These are phyloP conservation scores for Psittacula echo DNA, from an alignment of 2,797 vertebrate genomes.

Conservation along the genomic window DNA sequence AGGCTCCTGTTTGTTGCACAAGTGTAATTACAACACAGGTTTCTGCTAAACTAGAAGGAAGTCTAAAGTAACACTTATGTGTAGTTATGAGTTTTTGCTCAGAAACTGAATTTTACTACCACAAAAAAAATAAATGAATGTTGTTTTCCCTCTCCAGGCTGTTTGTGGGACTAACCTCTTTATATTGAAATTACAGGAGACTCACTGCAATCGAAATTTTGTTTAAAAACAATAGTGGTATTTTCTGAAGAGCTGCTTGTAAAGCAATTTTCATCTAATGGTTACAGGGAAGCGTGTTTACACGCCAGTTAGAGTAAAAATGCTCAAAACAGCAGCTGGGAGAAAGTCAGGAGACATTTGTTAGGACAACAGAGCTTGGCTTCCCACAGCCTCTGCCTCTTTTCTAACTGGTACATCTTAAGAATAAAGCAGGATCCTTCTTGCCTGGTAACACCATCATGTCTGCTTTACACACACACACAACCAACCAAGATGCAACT, in stretches of 20 bases:
- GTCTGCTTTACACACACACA: not conserved
- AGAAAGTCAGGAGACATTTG: not conserved
- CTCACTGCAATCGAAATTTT: not conserved
- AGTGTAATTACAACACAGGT: not conserved
- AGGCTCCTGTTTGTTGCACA: not conserved
- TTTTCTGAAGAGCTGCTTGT: not conserved
- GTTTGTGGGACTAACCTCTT: not conserved
- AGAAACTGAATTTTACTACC: not conserved
- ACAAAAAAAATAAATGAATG: not conserved
- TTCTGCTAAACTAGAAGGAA: not conserved
- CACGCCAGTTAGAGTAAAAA: not conserved
- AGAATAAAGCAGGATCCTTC: not conserved
- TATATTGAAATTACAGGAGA: not conserved
- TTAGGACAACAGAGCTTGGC: not conserved
- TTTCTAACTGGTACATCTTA: not conserved
- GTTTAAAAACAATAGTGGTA: not conserved
- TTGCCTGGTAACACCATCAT: not conserved
- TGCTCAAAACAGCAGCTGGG: not conserved
- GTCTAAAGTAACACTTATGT: not conserved
- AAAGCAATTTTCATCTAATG: not conserved
- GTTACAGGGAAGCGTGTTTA: not conserved
- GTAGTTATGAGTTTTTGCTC: not conserved
- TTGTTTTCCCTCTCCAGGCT: slow-evolving; percentile 26
- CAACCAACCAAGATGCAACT: not conserved
- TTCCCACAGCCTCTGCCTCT: not conserved